Evolutionary conservation across 2,113 vertebrate species (phyloP), one percentile per base, ranked within the genome.

Genomic region (Pelusios castaneus): DNA sequence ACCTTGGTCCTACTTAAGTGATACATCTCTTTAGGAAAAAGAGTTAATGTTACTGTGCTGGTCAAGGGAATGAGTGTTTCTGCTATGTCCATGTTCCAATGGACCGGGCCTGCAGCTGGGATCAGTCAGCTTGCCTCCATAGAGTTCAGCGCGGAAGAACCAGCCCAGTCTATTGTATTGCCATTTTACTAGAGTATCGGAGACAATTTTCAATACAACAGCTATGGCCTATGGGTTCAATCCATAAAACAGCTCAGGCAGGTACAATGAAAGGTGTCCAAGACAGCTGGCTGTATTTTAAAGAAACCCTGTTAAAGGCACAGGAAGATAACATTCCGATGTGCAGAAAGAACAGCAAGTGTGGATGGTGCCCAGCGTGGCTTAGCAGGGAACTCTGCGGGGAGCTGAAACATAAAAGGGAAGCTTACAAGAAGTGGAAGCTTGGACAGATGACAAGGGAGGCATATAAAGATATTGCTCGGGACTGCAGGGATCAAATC

Each of bases 171-270:
- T 78, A 16, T n/a, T 88, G 88, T 78, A 82, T 82, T 47, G 67
- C 83, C 31, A 3, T 3, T 6, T 63, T 22, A 89, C 45, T 11
- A 22, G 88, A 92, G 75, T 75, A 82, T 31, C 27, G 45, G 55
- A 16, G 25, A 86, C 81, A 86, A 91, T n/a, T 5, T 67, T 27
- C 0, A 43, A 16, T 43, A 27, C 19, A 54, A 31, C 21, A 76
- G 60, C n/a, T 70, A 21, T 3, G 19, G 63, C 10, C 63, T 22
- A 38, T 22, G 38, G 1, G 2, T 88, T 82, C 80, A 63, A 41
- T 88, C 27, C 58, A 54, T 29, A 84, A 47, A 84, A 63, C 29
- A 84, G 63, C 56, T 87, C 63, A 41, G 52, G 70, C 43, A 89
- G 90, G 29, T 25, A 14, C 5, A 96, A 85, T n/a, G n/a, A n/a